Evolutionary conservation across 37 sponge, comb jelly and placozoan species (phyloP), one percentile per base, ranked within the genome.

Genomic region (Corticium candelabrum): DNA sequence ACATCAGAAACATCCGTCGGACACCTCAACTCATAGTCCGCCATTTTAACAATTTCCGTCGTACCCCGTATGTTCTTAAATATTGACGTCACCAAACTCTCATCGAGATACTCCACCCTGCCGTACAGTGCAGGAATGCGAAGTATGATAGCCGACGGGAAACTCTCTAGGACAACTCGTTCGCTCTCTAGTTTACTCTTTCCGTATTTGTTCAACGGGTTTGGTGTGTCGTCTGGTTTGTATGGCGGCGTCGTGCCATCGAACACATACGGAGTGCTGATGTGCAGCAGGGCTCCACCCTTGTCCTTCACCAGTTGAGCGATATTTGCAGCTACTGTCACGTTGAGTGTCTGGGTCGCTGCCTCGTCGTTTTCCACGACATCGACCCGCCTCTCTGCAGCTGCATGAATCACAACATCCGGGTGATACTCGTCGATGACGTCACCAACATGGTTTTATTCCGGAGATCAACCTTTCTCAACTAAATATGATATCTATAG

Each of bases 311-410:
- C 86, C n/a, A 84, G 80, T n/a, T 77, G 39, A 7, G 87, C 77
- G 2, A 93, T 74, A 1, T n/a, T 21, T 40, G 71, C 77, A 0
- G 90, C 87, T 15, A 86, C 86, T n/a, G 75, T 36, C 62, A 21
- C 62, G 74, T 93, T 93, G 39, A 93, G 77, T 2, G 37, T 37
- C 35, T 62, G 37, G 5, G 88, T 82, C 3, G 38, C 68, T 3
- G 81, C 76, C 34, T 67, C 34, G 15, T 87, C 68, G 41, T 81
- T 85, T 37, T 90, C 83, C 7, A 93, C 91, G 35, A 82, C 81
- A 41, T 93, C 94, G 3, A 91, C 91, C 34, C 94, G 85, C 34
- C 94, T 83, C 67, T 93, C 94, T 31, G 94, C 94, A 67, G 94
- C 94, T 41, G 86, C 40, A 41, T 93, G 91, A 33, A 93, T 76